Conservation (phyloP, 2,888 invertebrate species). For the Resseliella maxima region DNA sequence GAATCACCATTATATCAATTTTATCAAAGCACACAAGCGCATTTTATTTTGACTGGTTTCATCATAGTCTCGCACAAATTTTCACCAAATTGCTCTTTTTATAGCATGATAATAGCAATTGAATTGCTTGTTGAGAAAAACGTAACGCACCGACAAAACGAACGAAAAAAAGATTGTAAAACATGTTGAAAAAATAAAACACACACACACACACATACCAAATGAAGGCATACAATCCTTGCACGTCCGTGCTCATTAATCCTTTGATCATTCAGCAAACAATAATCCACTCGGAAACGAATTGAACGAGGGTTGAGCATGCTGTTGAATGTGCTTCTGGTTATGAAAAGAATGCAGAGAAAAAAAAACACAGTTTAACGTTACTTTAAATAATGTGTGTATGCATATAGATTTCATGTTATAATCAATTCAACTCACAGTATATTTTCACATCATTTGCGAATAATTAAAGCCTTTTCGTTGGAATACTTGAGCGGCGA, state of each 20-base stretch:
- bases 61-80: background rate
- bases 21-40: background rate
- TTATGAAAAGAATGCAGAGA: background rate
- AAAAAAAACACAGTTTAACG: background rate
- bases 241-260: background rate
- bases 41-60: background rate
- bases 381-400: background rate
- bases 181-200: background rate
- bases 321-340: background rate
- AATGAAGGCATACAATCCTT: background rate
- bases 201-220: no score
- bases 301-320: background rate
- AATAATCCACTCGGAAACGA: slow-evolving; percentile 32
- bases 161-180: background rate
- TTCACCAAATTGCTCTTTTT: background rate
- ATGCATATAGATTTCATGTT: background rate
- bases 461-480: background rate
- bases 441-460: slow-evolving; percentile 37
- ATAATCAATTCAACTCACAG: background rate
- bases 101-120: slow-evolving; percentile 2
- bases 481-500: background rate
- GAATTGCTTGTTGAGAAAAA: background rate
- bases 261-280: slow-evolving; percentile 37
- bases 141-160: background rate
- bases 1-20: background rate